phyloP scores from a whole-genome alignment of 2,797 vertebrate species.

The Helarctos malayanus region DNA sequence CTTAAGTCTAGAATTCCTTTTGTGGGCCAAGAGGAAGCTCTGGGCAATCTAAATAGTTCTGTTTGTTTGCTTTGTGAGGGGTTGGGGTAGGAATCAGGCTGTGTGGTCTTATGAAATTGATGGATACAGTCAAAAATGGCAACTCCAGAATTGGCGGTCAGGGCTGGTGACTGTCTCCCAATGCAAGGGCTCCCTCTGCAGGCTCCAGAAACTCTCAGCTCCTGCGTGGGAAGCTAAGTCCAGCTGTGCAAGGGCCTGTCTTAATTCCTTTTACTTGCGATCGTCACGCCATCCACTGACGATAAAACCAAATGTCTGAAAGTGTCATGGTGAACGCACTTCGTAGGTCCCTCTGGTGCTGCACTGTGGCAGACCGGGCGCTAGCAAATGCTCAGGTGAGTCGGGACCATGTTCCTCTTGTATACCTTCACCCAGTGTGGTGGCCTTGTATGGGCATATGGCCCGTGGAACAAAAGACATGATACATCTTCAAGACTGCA shows the following conservation, averaged over 20 bases:
- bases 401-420: background rate
- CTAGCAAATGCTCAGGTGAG: background rate
- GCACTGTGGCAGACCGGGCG: background rate
- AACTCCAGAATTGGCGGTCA: background rate
- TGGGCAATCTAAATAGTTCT: background rate
- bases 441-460: background rate
- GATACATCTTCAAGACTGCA: background rate
- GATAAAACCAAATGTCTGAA: background rate
- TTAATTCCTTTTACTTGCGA: background rate
- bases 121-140: background rate
- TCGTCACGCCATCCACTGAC: background rate
- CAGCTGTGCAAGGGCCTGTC: background rate
- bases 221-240: background rate
- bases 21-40: background rate
- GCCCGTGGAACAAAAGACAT: background rate
- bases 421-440: background rate
- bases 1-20: background rate
- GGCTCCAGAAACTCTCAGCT: constrained; percentile 64
- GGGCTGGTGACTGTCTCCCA: constrained; percentile 64
- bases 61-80: background rate
- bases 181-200: constrained; percentile 87
- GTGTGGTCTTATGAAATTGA: background rate
- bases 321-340: background rate
- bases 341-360: background rate
- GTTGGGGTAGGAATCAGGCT: background rate